Evolutionary conservation across 2,888 invertebrate genomes (phyloP), one percentile per base, ranked within the genome.

Genomic region (Lycaena phlaeas): DNA sequence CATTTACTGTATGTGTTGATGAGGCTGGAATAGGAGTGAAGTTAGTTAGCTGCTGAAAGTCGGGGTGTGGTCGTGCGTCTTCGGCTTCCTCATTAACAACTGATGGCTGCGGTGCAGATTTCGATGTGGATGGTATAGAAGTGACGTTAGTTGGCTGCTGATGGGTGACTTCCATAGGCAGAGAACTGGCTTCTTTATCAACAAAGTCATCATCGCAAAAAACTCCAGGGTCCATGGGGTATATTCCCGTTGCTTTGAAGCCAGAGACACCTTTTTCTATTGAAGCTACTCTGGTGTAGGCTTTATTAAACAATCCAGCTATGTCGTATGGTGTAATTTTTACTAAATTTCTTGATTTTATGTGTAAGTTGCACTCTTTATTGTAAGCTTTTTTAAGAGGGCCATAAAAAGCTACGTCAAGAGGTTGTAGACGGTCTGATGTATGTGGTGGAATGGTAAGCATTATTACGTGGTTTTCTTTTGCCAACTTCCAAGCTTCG

Each of bases 371-470:
- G 44, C 58, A 61, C 41, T 61, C 53, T 28, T 51, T 54, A 42
- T 51, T 56, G 41, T 56, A 63, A 7, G 55, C 56, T 28, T 36
- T 44, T 31, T 53, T 53, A 10, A 50, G 38, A 22, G 50, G 51
- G 6, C 41, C 43, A 46, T 40, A 47, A 41, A 57, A 57, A 14
- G 48, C 31, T 18, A 59, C 51, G 47, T 53, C 55, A 14, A 61
- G 46, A 14, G 54, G 54, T 36, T 58, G 57, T 43, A 56, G 41
- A 14, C 49, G 43, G 38, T 57, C 52, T 10, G 51, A 52, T 30
- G 51, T 51, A 42, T 57, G 57, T 37, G 54, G 55, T 27, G 57
- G 56, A n/a, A 56, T 17, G 9, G 54, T 43, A 7, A 52, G 36
- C 43, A 49, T 44, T 36, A 40, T 11, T 29, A 51, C 40, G 22